Base-by-base conservation (phyloP, 2,113 vertebrate species). In the Neolamprologus variostigma region DNA sequence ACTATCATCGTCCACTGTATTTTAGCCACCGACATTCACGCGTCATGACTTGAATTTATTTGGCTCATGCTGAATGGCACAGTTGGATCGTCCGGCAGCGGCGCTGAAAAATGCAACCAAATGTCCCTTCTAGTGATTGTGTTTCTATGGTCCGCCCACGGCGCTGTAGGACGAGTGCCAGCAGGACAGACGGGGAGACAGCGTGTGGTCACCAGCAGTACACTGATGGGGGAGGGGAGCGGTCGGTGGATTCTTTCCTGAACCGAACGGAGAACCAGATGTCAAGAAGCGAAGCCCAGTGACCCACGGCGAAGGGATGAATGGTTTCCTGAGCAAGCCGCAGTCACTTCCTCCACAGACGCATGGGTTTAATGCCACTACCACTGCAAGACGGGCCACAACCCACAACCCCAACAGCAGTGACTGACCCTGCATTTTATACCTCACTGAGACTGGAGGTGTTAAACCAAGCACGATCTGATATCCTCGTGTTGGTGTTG, bases 161-260 rank as follows among this genome's bases (percentile, higher is more conserved):
- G 59, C n/a, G 71, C 42, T 26, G 19, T 59, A 5, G 71, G 84
- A 28, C 6, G 6, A n/a, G 45, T 21, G 93, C 95, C 96, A 96
- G 90, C 76, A 42, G 66, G 85, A 82, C 96, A 96, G 96, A 96
- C 82, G 94, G 95, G 37, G 40, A 51, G 89, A 89, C 94, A 73
- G 93, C 55, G 76, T 93, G 95, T 68, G 93, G 86, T 66, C 21
- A 83, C 63, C 81, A 78, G 84, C 80, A 40, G 82, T 26, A 81
- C 68, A 14, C 31, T 42, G 71, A 82, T 17, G 45, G 73, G 66
- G 35, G 80, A 54, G 82, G 83, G 51, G 31, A 57, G 26, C 5
- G 6, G 66, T 66, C 21, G 55, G 57, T 50, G 33, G 84, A 84
- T 17, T 88, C 85, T 86, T 94, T 93, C 90, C 93, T 89, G 86